Base-by-base conservation (phyloP, 1,140 invertebrate genomes). In the Caerostris darwini region DNA sequence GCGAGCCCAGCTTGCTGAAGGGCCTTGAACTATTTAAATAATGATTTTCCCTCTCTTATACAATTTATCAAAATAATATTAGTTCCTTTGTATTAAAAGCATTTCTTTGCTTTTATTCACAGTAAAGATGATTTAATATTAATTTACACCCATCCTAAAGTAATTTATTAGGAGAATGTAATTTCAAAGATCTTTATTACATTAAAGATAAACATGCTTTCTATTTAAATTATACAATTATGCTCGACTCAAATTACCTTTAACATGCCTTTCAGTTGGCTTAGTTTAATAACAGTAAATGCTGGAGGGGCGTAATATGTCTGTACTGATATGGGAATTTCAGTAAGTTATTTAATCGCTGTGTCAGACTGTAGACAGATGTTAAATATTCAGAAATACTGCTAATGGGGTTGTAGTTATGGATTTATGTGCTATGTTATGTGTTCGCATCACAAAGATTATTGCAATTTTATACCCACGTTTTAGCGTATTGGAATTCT, bases 161-260 rank as follows among this genome's bases (percentile, higher is more conserved):
- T 69, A 69, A 34, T 69, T 69, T 54, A 7, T 54, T 34, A 56
- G 6, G 50, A 54, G 14, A 82, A 54, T 82, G 14, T 50, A 50
- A 82, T 82, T 56, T 82, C 8, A n/a, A 7, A 12, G 14, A 82
- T 7, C 8, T 50, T 54, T 53, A 19, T 10, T 3, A 34, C 5
- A 58, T 19, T 8, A 5, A 34, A 6, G 14, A 19, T 19, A 12
- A 58, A 58, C 57, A 5, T 8, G 10, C 7, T 17, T 7, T 8
- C 6, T n/a, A 59, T 86, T 34, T 86, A 19, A 86, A 59, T 86
- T 19, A 59, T 10, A 19, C 57, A 86, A 86, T 86, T 86, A 86
- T 17, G 57, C 8, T 86, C 57, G 17, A n/a, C 83, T 86, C 7
- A 58, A 86, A 86, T 86, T 86, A 5, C 57, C n/a, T 58, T 59